A percentile compares a stretch with the other conserved stretches of the same genome.
Evolutionary conservation across 2,888 invertebrate species (phyloP).

Genomic region (Cephus runcator): DNA sequence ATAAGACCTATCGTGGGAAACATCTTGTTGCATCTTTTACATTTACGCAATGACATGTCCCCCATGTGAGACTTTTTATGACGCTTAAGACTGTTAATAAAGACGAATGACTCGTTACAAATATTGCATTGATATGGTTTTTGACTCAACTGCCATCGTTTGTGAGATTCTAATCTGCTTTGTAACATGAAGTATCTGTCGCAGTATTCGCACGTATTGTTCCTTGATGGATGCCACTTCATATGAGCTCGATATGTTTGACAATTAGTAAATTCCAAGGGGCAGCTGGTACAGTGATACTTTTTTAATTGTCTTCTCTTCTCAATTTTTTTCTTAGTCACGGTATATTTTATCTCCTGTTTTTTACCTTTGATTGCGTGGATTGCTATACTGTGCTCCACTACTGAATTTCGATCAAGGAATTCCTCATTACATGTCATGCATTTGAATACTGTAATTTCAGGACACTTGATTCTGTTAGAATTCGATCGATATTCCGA

Average conservation of each 20-base stretch:
- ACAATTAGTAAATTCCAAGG: not conserved
- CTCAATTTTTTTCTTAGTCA: not conserved
- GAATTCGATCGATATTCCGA: not conserved
- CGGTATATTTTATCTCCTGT: not conserved
- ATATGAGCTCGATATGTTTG: not conserved
- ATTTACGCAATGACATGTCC: not conserved
- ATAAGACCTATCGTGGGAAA: slow-evolving; percentile 1
- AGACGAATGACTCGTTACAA: not conserved
- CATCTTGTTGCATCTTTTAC: not conserved
- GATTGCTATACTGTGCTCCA: not conserved
- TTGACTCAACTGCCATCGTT: not conserved
- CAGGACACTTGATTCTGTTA: not conserved
- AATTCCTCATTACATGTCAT: not conserved
- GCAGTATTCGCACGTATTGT: slow-evolving; percentile 4
- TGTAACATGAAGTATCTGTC: not conserved
- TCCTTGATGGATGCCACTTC: not conserved
- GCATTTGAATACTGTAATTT: slow-evolving; percentile 1
- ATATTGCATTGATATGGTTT: slow-evolving; percentile 1
- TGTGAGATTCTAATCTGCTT: slow-evolving; percentile 1
- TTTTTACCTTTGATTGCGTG: slow-evolving; percentile 1
- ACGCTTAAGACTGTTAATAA: slow-evolving; percentile 1
- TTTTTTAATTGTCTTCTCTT: not conserved
- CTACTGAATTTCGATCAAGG: not conserved
- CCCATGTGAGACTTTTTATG: not conserved
- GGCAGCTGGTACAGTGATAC: not conserved